Evolutionary conservation across 2,113 vertebrate species (phyloP).

Genomic region (Marmota monax): DNA sequence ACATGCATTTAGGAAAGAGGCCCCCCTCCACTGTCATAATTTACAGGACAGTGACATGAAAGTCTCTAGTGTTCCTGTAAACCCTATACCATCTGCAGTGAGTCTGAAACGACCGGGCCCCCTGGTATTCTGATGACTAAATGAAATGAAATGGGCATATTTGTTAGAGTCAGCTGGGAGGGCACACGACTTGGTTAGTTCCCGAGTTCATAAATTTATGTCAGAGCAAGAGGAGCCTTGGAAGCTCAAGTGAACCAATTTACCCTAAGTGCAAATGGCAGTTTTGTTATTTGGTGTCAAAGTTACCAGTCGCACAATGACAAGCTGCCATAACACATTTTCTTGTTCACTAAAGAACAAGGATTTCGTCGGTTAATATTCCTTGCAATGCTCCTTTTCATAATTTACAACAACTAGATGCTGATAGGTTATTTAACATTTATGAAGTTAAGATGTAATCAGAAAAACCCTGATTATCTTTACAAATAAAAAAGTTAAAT

Average conservation of each 20-base stretch:
- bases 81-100: constrained; percentile 80
- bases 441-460: constrained; percentile 99
- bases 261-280: constrained; percentile 92
- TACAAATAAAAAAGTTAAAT: constrained; percentile 99
- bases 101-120: constrained; percentile 77
- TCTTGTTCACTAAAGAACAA: constrained; percentile 89
- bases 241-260: constrained; percentile 89
- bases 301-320: constrained; percentile 90
- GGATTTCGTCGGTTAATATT: constrained; percentile 97
- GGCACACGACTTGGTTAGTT: constrained; percentile 84
- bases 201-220: constrained; percentile 89
- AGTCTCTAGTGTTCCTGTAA: constrained; percentile 49
- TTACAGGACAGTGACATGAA: constrained; percentile 48
- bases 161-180: constrained; percentile 88
- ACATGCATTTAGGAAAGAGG: constrained; percentile 50
- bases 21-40: constrained; percentile 41
- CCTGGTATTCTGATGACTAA: constrained; percentile 81
- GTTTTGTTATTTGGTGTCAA: constrained; percentile 92
- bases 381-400: constrained; percentile 95
- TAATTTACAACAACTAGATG: constrained; percentile 99
- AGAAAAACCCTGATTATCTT: constrained; percentile 99
- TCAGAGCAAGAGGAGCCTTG: constrained; percentile 85
- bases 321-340: constrained; percentile 93
- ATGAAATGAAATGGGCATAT: constrained; percentile 86
- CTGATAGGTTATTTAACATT: constrained; percentile 99